Evolutionary conservation across 2,888 invertebrate species (phyloP).

Genomic region (Brachyptera putata): DNA sequence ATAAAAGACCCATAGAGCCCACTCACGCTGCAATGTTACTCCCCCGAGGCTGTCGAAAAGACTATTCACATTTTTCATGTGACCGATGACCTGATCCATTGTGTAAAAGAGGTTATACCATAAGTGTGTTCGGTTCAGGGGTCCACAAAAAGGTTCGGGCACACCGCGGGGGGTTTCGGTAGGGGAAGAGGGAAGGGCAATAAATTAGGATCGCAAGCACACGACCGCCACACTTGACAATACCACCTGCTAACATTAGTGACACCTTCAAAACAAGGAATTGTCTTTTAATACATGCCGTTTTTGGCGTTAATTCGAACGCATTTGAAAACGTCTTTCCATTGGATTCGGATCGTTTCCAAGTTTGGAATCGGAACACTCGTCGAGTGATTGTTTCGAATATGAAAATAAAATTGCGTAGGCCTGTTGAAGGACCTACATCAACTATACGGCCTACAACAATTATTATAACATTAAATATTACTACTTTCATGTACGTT

Average conservation of each 20-base stretch:
- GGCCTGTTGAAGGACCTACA: too few species aligned
- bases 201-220: constrained; percentile 2
- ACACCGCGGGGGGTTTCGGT: background rate
- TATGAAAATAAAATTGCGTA: too few species aligned
- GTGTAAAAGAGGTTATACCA: constrained; percentile 8
- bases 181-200: background rate
- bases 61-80: constrained; percentile 12
- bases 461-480: too few species aligned
- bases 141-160: background rate
- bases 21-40: background rate
- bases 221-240: constrained; percentile 4
- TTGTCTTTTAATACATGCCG: background rate
- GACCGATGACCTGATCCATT: constrained; percentile 13
- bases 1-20: too few species aligned
- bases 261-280: constrained; percentile 13
- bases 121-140: constrained; percentile 14
- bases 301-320: too few species aligned
- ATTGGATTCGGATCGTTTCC: too few species aligned
- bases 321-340: too few species aligned
- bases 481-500: too few species aligned
- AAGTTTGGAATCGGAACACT: too few species aligned
- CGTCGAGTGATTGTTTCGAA: too few species aligned
- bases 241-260: background rate
- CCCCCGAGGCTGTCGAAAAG: background rate
- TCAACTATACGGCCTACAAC: too few species aligned